Percentiles rank a stretch among this genome's conserved stretches.
These are phyloP conservation scores for Parazoanthus swiftii DNA, from an alignment of 92 coral and sea anemone species.

Conservation along the genomic window DNA sequence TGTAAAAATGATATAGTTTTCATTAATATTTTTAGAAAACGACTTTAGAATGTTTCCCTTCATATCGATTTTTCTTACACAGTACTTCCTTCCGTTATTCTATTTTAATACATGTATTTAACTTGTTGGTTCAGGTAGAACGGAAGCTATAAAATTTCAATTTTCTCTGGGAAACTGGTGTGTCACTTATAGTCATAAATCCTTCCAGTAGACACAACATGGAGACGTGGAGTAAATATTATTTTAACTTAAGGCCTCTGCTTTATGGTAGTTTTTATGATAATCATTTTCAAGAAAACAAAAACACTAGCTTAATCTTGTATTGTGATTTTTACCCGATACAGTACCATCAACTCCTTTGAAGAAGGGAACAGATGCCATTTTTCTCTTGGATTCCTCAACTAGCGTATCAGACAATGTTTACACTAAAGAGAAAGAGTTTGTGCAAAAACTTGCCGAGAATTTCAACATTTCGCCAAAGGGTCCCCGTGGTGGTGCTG, in stretches of 20 bases:
- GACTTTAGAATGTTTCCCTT: not conserved
- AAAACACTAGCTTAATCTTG: too few relatives aligned
- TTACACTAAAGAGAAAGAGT: slow-evolving; percentile 65
- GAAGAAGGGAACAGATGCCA: slow-evolving; percentile 63
- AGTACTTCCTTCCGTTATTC: not conserved
- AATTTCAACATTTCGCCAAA: slow-evolving; percentile 68
- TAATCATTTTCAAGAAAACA: too few relatives aligned
- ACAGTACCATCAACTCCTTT: slow-evolving; percentile 41
- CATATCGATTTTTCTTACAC: not conserved
- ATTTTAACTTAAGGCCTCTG: too few relatives aligned
- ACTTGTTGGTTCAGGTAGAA: not conserved
- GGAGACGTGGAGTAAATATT: too few relatives aligned
- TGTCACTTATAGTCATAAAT: too few relatives aligned
- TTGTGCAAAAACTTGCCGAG: slow-evolving; percentile 63
- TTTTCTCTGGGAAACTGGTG: too few relatives aligned
- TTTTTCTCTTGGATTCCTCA: slow-evolving; percentile 87
- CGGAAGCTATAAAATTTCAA: too few relatives aligned
- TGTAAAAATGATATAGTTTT: too few relatives aligned
- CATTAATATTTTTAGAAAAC: too few relatives aligned
- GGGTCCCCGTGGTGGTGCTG: slow-evolving; percentile 77
- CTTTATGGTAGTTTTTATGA: too few relatives aligned
- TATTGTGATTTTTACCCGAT: not conserved
- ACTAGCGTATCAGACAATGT: slow-evolving; percentile 54
- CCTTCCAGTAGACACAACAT: too few relatives aligned
- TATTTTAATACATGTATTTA: too few relatives aligned